Conservation (phyloP, 53 echinoderm and acorn worm species). For the Crossaster papposus region DNA sequence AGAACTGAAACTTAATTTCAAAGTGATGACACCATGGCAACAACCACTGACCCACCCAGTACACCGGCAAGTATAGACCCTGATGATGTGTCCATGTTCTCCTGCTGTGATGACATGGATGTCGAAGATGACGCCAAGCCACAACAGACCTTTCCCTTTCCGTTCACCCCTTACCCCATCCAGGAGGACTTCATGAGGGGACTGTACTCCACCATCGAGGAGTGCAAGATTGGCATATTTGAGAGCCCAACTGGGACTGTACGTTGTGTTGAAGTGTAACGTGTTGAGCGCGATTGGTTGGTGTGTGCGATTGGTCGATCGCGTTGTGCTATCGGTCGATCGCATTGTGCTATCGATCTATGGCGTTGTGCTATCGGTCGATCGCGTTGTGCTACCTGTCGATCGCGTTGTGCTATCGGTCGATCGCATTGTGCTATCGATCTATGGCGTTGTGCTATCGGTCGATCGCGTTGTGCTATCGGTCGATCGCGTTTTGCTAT, state of each 20-base stretch:
- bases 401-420: too few relatives aligned
- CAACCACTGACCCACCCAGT: background rate
- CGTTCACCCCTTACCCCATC: conserved; percentile 86
- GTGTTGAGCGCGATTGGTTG: too few relatives aligned
- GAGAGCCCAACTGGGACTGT: conserved; percentile 98
- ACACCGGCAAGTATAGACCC: background rate
- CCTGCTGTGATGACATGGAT: background rate
- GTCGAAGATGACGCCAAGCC: background rate
- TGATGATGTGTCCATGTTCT: conserved; percentile 20
- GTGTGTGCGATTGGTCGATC: too few relatives aligned
- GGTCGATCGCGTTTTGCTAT: too few relatives aligned
- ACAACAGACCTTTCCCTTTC: conserved; percentile 75
- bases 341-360: too few relatives aligned
- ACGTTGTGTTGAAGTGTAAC: conserved; percentile 26
- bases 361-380: too few relatives aligned
- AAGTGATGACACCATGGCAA: conserved; percentile 13
- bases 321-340: too few relatives aligned
- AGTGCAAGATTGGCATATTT: conserved; percentile 93
- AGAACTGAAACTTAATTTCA: background rate
- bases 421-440: too few relatives aligned
- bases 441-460: too few relatives aligned
- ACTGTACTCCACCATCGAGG: conserved; percentile 79
- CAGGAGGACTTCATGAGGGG: conserved; percentile 93
- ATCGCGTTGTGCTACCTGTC: too few relatives aligned
- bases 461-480: too few relatives aligned